Conservation (phyloP, 2,888 invertebrate species). For the Caenorhabditis afra region DNA sequence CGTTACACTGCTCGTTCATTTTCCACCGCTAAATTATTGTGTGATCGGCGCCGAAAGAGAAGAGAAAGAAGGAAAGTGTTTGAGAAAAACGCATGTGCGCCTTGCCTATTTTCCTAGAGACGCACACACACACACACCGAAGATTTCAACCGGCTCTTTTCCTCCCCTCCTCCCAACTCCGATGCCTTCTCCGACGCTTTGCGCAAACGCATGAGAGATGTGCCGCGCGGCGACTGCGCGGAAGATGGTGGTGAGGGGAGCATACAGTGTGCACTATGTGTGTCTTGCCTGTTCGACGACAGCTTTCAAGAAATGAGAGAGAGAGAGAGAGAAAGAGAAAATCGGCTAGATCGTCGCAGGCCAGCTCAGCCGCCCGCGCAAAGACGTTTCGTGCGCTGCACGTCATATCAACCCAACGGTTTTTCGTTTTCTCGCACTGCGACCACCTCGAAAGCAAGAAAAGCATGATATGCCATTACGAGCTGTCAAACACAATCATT, state of each 20-base stretch:
- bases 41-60: conserved; percentile 35
- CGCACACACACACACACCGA: conserved; percentile 41
- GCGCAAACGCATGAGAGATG: conserved; percentile 39
- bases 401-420: conserved; percentile 48
- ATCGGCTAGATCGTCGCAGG: conserved; percentile 8
- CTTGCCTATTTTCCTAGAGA: conserved; percentile 17
- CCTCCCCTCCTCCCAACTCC: background rate
- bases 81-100: conserved; percentile 47
- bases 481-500: conserved; percentile 56
- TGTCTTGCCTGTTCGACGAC: conserved; percentile 37
- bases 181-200: conserved; percentile 10
- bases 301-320: conserved; percentile 11
- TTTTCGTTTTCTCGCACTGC: conserved; percentile 16
- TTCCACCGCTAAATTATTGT: conserved; percentile 35
- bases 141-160: conserved; percentile 52
- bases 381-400: conserved; percentile 42
- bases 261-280: conserved; percentile 27
- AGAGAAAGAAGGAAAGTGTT: conserved; percentile 30
- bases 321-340: conserved; percentile 14
- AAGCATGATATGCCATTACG: conserved; percentile 46
- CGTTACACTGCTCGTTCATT: conserved; percentile 11
- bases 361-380: conserved; percentile 14
- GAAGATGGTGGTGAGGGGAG: conserved; percentile 14
- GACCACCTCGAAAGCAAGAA: conserved; percentile 5
- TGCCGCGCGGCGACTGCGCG: conserved; percentile 35